Evolutionary conservation across 2,888 invertebrate genomes (phyloP).

Genomic region (Coleophora deauratella): DNA sequence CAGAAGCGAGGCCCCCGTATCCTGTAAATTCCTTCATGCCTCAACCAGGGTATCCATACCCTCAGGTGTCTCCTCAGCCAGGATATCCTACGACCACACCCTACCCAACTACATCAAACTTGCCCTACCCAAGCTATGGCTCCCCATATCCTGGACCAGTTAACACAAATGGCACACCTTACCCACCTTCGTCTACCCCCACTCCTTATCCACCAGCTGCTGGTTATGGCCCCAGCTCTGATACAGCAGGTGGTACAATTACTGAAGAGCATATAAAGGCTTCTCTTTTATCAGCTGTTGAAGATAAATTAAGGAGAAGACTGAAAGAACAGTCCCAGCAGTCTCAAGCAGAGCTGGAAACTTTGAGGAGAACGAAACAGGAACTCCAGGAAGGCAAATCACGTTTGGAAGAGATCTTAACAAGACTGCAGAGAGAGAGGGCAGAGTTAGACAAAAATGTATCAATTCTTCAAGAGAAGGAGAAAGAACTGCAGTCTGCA

Average conservation of each 20-base stretch:
- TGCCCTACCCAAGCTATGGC: constrained; percentile 71
- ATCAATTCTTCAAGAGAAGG: constrained; percentile 87
- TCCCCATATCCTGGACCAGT: constrained; percentile 48
- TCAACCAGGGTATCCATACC: constrained; percentile 62
- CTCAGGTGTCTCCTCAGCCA: constrained; percentile 34
- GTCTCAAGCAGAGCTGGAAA: constrained; percentile 93
- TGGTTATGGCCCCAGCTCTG: constrained; percentile 39
- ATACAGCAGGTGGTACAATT: constrained; percentile 83
- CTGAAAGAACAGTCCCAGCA: constrained; percentile 93
- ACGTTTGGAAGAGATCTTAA: constrained; percentile 85
- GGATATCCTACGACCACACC: constrained; percentile 56
- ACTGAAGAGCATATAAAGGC: constrained; percentile 96
- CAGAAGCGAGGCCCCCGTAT: constrained; percentile 74
- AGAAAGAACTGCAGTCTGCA: constrained; percentile 87
- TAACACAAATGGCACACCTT: constrained; percentile 45
- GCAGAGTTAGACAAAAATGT: constrained; percentile 89
- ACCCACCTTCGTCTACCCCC: constrained; percentile 32
- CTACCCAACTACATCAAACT: constrained; percentile 51
- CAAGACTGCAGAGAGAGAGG: constrained; percentile 84
- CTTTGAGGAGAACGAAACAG: constrained; percentile 87
- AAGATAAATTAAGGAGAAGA: constrained; percentile 91
- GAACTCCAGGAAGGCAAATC: constrained; percentile 89
- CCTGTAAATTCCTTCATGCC: constrained; percentile 66
- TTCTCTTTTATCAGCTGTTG: constrained; percentile 94
- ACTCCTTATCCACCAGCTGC: constrained; percentile 45